These are phyloP conservation scores for Motacilla tschutschensis DNA, from an alignment of 2,113 vertebrate genomes.

Conservation along the genomic window DNA sequence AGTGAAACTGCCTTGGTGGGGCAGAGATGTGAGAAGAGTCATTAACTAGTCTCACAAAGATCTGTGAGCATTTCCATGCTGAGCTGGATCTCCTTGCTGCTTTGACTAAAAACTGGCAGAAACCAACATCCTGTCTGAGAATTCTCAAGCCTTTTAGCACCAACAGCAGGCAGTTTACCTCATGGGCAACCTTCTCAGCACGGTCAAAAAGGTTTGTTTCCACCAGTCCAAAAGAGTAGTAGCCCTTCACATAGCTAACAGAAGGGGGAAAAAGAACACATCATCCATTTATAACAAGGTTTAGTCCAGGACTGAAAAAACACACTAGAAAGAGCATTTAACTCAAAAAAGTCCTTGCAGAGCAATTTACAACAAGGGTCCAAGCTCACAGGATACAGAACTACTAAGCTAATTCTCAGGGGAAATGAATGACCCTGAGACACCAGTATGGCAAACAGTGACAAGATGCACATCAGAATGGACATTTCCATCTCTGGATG, in stretches of 20 bases:
- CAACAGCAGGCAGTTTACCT: constrained; percentile 74
- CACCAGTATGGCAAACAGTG: neutral
- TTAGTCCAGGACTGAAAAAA: neutral
- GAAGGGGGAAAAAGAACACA: neutral
- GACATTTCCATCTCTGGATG: neutral
- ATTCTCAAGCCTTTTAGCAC: neutral
- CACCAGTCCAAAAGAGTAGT: constrained; percentile 89
- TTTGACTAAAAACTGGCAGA: neutral
- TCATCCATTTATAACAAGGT: neutral
- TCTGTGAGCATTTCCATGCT: neutral
- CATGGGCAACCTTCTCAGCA: constrained; percentile 85
- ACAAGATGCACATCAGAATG: neutral
- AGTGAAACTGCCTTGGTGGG: neutral
- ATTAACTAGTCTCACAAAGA: neutral
- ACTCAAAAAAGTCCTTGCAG: neutral
- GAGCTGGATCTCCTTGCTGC: neutral
- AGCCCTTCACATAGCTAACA: constrained; percentile 88
- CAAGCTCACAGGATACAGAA: neutral
- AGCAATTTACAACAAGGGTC: neutral
- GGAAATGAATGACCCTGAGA: neutral
- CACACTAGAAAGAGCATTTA: neutral
- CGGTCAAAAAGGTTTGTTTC: constrained; percentile 86
- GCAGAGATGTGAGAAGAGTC: neutral
- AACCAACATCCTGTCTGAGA: neutral
- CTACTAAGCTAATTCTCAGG: neutral